phyloP scores from a whole-genome alignment of 2,113 vertebrate genomes.

The Eolophus roseicapilla region DNA sequence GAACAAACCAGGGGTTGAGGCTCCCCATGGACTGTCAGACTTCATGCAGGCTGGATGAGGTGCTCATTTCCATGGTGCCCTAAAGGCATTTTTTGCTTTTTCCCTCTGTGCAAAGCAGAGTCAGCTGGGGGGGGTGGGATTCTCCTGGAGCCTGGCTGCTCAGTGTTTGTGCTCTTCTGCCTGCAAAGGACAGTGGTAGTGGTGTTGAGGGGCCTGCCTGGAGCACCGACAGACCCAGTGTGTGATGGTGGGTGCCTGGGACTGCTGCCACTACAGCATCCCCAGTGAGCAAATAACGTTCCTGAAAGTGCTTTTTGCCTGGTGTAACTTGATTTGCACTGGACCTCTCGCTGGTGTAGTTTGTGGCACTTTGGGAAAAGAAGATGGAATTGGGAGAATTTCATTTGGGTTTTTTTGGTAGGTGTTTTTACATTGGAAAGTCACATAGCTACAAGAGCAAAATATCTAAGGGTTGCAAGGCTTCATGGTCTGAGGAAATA shows the following conservation, averaged over 20 bases:
- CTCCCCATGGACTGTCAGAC: background rate
- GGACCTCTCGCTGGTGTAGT: too few relatives aligned
- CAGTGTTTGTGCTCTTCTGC: background rate
- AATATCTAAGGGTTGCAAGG: background rate
- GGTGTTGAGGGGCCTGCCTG: accelerated
- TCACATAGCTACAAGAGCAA: background rate
- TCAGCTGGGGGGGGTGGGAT: too few relatives aligned
- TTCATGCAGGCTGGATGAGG: background rate
- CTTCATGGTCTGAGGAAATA: background rate
- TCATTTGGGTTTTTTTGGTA: background rate
- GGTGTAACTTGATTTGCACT: background rate
- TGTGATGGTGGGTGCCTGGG: background rate
- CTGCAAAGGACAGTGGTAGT: background rate
- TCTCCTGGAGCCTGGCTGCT: accelerated
- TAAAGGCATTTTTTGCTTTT: background rate
- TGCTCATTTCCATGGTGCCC: background rate
- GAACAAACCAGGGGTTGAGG: background rate
- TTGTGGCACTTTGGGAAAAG: background rate
- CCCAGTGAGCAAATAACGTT: background rate
- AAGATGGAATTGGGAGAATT: background rate
- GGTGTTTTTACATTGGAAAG: background rate
- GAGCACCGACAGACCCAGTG: accelerated
- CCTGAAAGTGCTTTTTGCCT: background rate
- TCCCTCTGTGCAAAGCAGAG: background rate
- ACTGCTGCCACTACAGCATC: too few relatives aligned